Conservation (phyloP, 2,113 vertebrate genomes). For the Hymenochirus boettgeri region DNA sequence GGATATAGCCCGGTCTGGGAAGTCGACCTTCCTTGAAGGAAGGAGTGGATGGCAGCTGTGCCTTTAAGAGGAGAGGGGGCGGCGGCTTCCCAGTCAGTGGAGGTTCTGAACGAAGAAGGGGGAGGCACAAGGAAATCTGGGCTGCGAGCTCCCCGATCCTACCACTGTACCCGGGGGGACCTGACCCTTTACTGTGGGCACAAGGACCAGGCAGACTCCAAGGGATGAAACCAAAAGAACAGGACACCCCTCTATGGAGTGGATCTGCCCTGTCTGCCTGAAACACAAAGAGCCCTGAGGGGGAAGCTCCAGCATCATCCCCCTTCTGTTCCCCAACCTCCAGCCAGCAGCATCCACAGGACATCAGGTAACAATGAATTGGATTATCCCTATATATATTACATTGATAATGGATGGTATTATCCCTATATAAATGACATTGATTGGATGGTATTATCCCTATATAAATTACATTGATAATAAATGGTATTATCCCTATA, state of each 20-base stretch:
- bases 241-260: not conserved
- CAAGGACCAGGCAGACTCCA: not conserved
- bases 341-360: not conserved
- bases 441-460: no score
- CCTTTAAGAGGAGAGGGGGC: slow-evolving; percentile 28
- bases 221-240: not conserved
- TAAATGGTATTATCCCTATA: not conserved
- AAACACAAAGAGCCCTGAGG: slow-evolving; percentile 11
- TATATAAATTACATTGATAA: no score
- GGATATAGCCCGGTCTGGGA: not conserved
- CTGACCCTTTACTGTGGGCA: not conserved
- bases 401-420: no score
- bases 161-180: not conserved
- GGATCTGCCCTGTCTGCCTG: slow-evolving; percentile 6
- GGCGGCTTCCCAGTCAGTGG: not conserved
- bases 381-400: not conserved
- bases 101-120: not conserved
- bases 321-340: slow-evolving; percentile 3
- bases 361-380: slow-evolving; percentile 8
- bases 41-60: not conserved
- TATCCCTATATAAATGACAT: no score
- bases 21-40: slow-evolving; percentile 2
- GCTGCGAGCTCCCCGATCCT: not conserved
- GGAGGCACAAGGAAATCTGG: slow-evolving; percentile 16
- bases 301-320: slow-evolving; percentile 1